Base-by-base conservation (phyloP, 2,113 vertebrate genomes). In the Ranitomeya imitator region DNA sequence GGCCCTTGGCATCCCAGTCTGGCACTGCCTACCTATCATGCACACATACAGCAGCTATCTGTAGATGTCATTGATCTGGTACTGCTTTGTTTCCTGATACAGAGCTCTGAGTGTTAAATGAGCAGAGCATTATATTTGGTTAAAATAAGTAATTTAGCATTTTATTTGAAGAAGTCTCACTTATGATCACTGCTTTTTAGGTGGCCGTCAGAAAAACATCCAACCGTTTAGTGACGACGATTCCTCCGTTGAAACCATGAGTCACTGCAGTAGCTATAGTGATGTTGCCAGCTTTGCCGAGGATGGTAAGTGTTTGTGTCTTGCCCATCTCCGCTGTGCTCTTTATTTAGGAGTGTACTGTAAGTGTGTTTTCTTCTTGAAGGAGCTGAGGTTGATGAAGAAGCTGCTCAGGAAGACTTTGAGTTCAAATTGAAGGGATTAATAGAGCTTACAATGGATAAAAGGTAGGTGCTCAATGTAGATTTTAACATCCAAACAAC, bases 211-310 rank as follows among this genome's bases (percentile, higher is more conserved):
- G 88, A 96, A 96, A 92, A 95, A 94, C 54, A 95, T 97, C 93
- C 98, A 98, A 85, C 96, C 98, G 90, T 99, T 99, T 92, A 99
- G 98, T 91, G 98, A 99, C 90, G 98, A 99, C 94, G 98, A 99
- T 85, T 97, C 97, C 85, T 99, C 98, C 3, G 95, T 98, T 89
- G 98, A 99, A 95, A 99, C 97, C 67, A 97, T 99, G 96, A 99
- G 98, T 93, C 97, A 97, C 92, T 98, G 97, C 94, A 99, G 98
- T 94, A 98, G 97, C 91, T 97, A 96, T 92, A 99, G 98, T 84
- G 98, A 99, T 84, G 90, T 94, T 91, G 93, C 95, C 91, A 99
- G 98, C 93, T 95, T 96, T 85, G 96, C 94, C 26, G 98, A 99
- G 74, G 98, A 99, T 92, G 97, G 98, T 99, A 93, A 10, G 60